A percentile compares a stretch with the other conserved stretches of the same genome.
Evolutionary conservation across 2,888 invertebrate genomes (phyloP).

Genomic region (Calameuta idolon): DNA sequence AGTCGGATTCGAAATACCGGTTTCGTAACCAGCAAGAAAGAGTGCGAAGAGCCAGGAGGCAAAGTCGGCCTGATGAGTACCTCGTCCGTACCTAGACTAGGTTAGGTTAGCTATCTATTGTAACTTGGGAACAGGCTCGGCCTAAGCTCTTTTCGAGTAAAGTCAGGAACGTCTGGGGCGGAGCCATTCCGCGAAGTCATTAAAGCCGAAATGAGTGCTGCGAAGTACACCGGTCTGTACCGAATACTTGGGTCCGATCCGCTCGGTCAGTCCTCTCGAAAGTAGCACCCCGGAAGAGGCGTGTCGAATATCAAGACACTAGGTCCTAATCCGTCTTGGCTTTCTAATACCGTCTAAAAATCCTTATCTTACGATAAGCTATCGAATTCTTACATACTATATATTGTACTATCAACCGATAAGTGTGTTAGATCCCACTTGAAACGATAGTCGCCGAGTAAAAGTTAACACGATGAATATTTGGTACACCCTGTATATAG

Average conservation of each 20-base stretch:
- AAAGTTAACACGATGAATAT: background rate
- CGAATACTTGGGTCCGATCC: conserved; percentile 13
- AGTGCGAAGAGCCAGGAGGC: background rate
- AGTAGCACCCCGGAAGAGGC: background rate
- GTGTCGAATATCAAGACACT: background rate
- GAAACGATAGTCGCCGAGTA: background rate
- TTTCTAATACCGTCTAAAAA: background rate
- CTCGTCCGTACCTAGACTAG: background rate
- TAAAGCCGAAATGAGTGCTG: conserved; percentile 34
- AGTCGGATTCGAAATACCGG: background rate
- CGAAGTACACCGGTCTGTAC: conserved; percentile 28
- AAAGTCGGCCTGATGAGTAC: background rate
- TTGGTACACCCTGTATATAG: background rate
- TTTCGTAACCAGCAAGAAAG: background rate
- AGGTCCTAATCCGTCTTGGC: background rate
- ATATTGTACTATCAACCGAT: background rate
- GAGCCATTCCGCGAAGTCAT: conserved; percentile 44
- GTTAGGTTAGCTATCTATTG: too few species aligned
- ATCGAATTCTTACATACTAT: background rate
- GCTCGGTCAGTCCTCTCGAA: background rate
- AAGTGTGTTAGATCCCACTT: background rate
- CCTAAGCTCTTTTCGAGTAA: background rate
- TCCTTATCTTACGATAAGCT: background rate
- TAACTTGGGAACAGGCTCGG: background rate
- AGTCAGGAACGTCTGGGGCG: conserved; percentile 26